Percentiles rank a stretch among this genome's conserved stretches.
phyloP scores from a whole-genome alignment of 2,113 vertebrate genomes.

The Sorex fumeus region DNA sequence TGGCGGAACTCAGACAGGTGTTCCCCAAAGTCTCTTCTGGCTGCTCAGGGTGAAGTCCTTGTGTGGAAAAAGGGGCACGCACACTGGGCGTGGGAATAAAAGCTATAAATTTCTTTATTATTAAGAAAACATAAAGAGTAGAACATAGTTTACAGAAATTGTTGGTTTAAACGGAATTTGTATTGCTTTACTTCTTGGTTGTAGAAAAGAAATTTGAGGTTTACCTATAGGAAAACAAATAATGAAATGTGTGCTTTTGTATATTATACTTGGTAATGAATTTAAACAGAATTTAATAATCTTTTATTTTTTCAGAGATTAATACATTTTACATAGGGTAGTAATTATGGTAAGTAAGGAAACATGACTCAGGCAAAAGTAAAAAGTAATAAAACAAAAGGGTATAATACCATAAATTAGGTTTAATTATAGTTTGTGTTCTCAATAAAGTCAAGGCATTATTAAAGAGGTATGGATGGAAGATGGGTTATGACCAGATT shows the following conservation, averaged over 20 bases:
- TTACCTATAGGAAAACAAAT: not conserved
- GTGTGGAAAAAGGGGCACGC: too few species aligned
- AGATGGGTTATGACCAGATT: not conserved
- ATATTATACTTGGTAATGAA: not conserved
- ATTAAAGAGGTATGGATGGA: not conserved
- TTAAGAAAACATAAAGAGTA: not conserved
- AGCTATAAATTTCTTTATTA: not conserved
- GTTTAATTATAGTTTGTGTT: not conserved
- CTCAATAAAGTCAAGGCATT: slow-evolving; percentile 10
- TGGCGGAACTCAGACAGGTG: too few species aligned
- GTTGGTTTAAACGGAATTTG: not conserved
- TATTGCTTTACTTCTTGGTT: not conserved
- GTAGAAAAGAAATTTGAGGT: not conserved
- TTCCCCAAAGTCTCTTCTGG: too few species aligned
- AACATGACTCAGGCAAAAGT: not conserved
- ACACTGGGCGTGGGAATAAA: too few species aligned
- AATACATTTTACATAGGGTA: not conserved
- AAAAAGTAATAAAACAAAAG: not conserved
- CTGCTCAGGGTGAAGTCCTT: too few species aligned
- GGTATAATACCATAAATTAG: not conserved
- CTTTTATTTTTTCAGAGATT: not conserved
- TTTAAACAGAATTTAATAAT: not conserved
- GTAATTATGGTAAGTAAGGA: not conserved
- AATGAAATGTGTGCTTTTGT: too few species aligned
- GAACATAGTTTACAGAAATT: not conserved